Evolutionary conservation across 2,888 invertebrate species (phyloP).

Genomic region (Cataglyphis albicans): DNA sequence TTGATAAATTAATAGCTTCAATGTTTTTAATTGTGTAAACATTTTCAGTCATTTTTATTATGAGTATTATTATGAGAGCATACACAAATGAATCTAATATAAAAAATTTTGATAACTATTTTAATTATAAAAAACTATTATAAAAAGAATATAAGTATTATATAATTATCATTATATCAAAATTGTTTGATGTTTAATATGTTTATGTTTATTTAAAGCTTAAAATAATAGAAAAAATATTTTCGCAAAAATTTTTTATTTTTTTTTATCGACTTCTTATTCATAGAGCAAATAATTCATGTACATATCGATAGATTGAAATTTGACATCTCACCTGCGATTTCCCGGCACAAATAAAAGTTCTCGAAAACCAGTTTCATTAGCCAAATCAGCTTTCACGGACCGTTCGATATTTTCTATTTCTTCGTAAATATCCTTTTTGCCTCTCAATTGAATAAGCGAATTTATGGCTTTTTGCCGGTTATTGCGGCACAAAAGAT

Average conservation of each 20-base stretch:
- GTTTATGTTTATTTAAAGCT: not conserved
- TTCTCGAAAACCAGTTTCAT: constrained; percentile 56
- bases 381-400: constrained; percentile 61
- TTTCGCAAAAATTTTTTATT: not conserved
- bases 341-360: constrained; percentile 58
- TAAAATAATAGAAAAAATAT: not conserved
- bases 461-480: constrained; percentile 39
- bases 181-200: not conserved
- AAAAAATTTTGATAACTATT: not conserved
- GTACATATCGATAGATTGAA: not conserved
- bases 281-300: not conserved
- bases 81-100: not conserved
- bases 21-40: not conserved
- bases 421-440: constrained; percentile 54
- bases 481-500: constrained; percentile 59
- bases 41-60: not conserved
- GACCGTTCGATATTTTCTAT: constrained; percentile 59
- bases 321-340: constrained; percentile 46
- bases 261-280: not conserved
- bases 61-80: not conserved
- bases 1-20: not conserved
- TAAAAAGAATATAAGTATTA: not conserved
- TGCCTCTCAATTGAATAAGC: constrained; percentile 58
- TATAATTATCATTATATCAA: not conserved
- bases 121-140: not conserved